phyloP scores from a whole-genome alignment of 2,113 vertebrate genomes.

The Salvelinus namaycush region DNA sequence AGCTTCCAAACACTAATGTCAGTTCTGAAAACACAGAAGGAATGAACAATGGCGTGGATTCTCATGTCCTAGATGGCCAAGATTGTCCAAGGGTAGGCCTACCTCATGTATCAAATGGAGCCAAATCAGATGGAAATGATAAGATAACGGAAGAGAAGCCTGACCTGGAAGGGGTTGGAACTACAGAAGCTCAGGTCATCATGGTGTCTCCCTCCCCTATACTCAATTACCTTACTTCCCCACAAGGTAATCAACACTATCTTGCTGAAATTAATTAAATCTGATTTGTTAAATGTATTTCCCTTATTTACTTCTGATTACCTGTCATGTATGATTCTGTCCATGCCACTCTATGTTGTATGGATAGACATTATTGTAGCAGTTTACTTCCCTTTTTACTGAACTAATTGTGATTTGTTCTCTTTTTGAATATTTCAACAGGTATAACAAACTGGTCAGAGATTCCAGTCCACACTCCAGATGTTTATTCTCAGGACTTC shows the following conservation, averaged over 20 bases:
- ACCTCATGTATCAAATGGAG: no score
- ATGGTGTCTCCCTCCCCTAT: constrained; percentile 15
- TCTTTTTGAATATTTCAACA: constrained; percentile 16
- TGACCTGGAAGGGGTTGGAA: not conserved
- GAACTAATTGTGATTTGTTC: constrained; percentile 5
- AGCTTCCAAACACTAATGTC: not conserved
- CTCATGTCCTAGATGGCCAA: no score
- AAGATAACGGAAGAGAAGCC: not conserved
- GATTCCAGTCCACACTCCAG: constrained; percentile 1
- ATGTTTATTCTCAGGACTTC: not conserved
- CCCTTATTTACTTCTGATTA: no score
- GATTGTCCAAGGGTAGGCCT: no score
- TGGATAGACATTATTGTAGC: not conserved
- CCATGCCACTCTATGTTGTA: no score
- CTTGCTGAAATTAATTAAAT: no score
- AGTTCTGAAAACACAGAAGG: not conserved
- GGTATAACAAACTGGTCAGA: constrained; percentile 9
- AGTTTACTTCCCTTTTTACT: not conserved
- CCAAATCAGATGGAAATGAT: not conserved
- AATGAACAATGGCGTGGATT: not conserved
- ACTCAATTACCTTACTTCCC: constrained; percentile 15
- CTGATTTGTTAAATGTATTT: no score
- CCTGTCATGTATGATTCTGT: no score
- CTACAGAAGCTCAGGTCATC: not conserved
- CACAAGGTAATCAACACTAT: constrained; percentile 49